Base-by-base conservation (phyloP, 35 echinoderm and acorn worm species). In the Apostichopus japonicus region DNA sequence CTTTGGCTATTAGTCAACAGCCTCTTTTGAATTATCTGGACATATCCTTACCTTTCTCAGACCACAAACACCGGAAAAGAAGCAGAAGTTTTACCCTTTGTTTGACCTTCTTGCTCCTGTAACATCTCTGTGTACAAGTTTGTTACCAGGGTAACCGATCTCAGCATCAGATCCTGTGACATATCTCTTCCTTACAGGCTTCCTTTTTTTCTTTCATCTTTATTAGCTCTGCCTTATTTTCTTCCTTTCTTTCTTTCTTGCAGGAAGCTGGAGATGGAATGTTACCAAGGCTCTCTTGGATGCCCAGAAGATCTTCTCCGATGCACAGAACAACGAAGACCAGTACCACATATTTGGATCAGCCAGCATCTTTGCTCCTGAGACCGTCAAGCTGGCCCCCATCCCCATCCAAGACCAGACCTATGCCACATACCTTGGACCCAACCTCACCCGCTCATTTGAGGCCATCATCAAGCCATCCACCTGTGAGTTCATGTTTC, bases 221-320 rank as follows among this genome's bases (percentile, higher is more conserved):
- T 0, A 44, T 44, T 44, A 44, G 33, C 33, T 3, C 2, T 44
- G 33, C 33, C 33, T 4, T 44, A 44, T 61, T 61, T 61, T 8
- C 13, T 61, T 61, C 1, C 23, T 33, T 14, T 33, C 53, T 73
- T 27, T 86, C 1, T 59, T 72, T 77, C 24, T 93, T 78, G 56
- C 86, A 99, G 97, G 97, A 80, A 99, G 90, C 92, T 96, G 92
- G 91, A 87, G 97, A 17, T 99, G 97, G 97, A 95, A 96, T 83
- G 91, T 99, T 5, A 99, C 97, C 92, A 99, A 95, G 78, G 97
- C 97, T 22, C 79, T 99, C 27, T 61, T 99, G 63, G 54, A 82
- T 22, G 97, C 97, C 25, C 96, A 97, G 71, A 90, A 93, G 76
- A 87, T 93, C 23, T 97, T 72, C 54, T 77, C 70, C 52, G 17